These are phyloP conservation scores for Ornithoptera priamus DNA, from an alignment of 2,888 invertebrate species.

Conservation along the genomic window DNA sequence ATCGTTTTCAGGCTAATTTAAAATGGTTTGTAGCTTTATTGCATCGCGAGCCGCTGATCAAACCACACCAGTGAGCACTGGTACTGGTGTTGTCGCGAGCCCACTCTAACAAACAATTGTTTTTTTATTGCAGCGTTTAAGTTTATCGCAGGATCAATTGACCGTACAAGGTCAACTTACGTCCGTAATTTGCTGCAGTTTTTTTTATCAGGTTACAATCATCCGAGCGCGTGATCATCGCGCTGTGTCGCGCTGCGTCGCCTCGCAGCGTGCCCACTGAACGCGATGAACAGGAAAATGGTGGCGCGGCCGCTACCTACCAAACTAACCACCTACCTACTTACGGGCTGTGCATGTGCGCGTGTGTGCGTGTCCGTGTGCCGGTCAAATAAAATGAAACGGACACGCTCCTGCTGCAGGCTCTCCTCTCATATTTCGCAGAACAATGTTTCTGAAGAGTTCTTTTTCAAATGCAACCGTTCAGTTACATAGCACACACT, in stretches of 20 bases:
- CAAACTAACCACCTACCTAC: slow-evolving; percentile 23
- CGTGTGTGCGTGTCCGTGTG: slow-evolving; percentile 45
- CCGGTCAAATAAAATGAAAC: slow-evolving; percentile 44
- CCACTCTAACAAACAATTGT: background rate
- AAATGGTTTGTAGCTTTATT: no score
- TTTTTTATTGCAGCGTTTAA: background rate
- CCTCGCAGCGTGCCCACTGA: no score
- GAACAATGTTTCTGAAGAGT: no score
- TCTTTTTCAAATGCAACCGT: no score
- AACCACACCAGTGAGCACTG: background rate
- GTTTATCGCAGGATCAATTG: background rate
- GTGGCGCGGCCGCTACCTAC: slow-evolving; percentile 42
- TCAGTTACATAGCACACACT: no score
- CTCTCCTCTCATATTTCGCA: slow-evolving; percentile 6
- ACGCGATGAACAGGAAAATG: background rate
- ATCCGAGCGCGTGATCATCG: background rate
- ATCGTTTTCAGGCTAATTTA: no score
- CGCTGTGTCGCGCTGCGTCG: no score
- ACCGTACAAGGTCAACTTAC: slow-evolving; percentile 12
- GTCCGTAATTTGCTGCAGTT: slow-evolving; percentile 5
- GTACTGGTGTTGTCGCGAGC: background rate
- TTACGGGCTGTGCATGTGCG: slow-evolving; percentile 39
- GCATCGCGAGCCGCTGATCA: no score
- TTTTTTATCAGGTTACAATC: slow-evolving; percentile 6
- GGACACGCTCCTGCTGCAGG: slow-evolving; percentile 57